phyloP scores from a whole-genome alignment of 1,140 invertebrate species.

The Drosophila azteca region DNA sequence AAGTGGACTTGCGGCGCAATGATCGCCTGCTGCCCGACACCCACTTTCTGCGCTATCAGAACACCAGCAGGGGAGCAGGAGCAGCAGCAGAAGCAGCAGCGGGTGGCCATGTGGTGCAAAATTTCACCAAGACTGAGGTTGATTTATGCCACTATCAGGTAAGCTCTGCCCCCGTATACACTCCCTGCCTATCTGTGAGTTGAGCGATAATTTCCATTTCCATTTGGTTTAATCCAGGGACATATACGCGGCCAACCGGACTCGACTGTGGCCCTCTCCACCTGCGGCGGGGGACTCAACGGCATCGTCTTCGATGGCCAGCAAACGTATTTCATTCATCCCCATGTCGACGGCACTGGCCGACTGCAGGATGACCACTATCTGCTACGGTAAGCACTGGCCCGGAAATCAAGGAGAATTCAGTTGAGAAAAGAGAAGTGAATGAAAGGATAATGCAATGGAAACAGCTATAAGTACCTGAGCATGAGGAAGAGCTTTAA shows the following conservation, averaged over 20 bases:
- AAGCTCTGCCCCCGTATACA: conserved; percentile 20
- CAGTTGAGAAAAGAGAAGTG: no score
- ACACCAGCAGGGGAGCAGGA: conserved; percentile 79
- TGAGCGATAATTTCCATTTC: conserved; percentile 13
- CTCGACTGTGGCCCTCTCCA: conserved; percentile 94
- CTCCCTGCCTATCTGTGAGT: neutral
- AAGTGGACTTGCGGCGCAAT: conserved; percentile 91
- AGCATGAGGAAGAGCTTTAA: no score
- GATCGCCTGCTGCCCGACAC: conserved; percentile 89
- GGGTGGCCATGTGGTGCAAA: conserved; percentile 85
- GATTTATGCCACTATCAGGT: conserved; percentile 83
- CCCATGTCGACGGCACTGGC: conserved; percentile 65
- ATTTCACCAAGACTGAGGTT: conserved; percentile 83
- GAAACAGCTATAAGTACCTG: no score
- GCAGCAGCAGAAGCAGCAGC: conserved; percentile 76
- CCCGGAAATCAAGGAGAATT: no score
- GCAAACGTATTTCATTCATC: conserved; percentile 90
- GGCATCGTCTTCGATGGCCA: conserved; percentile 93
- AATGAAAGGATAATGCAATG: no score
- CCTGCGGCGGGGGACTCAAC: conserved; percentile 91
- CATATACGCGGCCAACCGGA: conserved; percentile 87
- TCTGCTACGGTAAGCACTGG: conserved; percentile 72
- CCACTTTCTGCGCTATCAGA: conserved; percentile 90
- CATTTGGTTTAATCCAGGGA: conserved; percentile 85
- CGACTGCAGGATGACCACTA: conserved; percentile 75